phyloP scores from a whole-genome alignment of 2,888 invertebrate genomes.

The Odontomyia ornata region DNA sequence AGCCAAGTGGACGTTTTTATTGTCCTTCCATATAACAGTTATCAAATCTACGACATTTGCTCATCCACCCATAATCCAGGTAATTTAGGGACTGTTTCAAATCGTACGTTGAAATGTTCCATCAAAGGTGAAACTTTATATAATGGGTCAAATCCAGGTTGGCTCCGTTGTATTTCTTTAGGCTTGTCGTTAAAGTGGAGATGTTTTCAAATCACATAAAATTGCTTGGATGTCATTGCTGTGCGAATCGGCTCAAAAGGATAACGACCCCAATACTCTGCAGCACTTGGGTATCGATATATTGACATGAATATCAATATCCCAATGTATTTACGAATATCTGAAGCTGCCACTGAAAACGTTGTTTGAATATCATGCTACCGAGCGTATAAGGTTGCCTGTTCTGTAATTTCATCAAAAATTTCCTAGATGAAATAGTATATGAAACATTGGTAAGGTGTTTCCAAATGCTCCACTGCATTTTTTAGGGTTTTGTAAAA shows the following conservation, averaged over 20 bases:
- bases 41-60: too few relatives aligned
- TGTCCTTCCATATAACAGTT: too few relatives aligned
- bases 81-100: too few relatives aligned
- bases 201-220: neutral
- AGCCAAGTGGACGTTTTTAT: neutral
- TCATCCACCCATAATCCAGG: too few relatives aligned
- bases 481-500: neutral
- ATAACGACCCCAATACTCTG: too few relatives aligned
- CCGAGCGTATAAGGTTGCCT: conserved; percentile 21
- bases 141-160: too few relatives aligned
- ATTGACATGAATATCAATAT: conserved; percentile 25
- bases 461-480: neutral
- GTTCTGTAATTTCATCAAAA: neutral
- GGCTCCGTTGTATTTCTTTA: neutral
- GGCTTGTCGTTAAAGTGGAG: too few relatives aligned
- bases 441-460: conserved; percentile 17
- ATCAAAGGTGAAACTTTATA: too few relatives aligned
- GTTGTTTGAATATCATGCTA: conserved; percentile 13
- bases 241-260: neutral
- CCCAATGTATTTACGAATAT: conserved; percentile 12
- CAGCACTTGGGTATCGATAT: neutral
- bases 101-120: too few relatives aligned
- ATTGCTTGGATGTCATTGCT: neutral
- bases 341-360: neutral
- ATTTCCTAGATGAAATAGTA: neutral